Base-by-base conservation (phyloP, 2,113 vertebrate species). In the Brachyistius frenatus region DNA sequence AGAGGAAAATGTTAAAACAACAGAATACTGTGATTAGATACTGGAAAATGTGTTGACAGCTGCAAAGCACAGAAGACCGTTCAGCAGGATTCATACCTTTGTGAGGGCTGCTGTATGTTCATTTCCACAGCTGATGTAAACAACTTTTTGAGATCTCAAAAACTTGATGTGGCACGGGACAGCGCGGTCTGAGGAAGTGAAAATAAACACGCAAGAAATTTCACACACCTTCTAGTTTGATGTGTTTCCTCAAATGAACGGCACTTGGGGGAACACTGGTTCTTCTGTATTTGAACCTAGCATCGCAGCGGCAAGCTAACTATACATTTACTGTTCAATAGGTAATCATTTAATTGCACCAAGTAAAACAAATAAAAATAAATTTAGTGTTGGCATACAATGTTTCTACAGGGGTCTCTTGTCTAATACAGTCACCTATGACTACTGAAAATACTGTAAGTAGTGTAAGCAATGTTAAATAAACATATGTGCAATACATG, bases 121-220 rank as follows among this genome's bases (percentile, higher is more conserved):
- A 49, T 96, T 96, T 65, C 97, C 97, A 92, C 98, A 99, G 88
- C 97, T 97, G 89, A 99, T 98, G 87, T 98, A 97, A 77, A 99
- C 97, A 9, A 99, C 97, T 84, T 98, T 98, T 74, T 99, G 98
- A 54, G 95, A 96, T 56, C 98, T 89, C 81, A 99, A 82, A 80
- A 98, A 96, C 81, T 99, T 99, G 84, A 99, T 97, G 2, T 98
- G 97, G 80, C 97, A 99, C 0, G 97, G 97, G 44, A 97, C 96
- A n/a, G 97, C 96, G 14, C 97, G 95, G 88, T 98, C 98, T 99
- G 91, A 49, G 13, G 30, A 81, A 9, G n/a, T 4, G 2, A 46
- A 73, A 5, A 23, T 23, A 23, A 70, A 47, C 53, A 72, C 39
- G 15, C 0, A 30, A 66, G 7, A 3, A 31, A 49, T 15, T 31